Base-by-base conservation (phyloP, 2,888 invertebrate species). In the Lobophora halterata region DNA sequence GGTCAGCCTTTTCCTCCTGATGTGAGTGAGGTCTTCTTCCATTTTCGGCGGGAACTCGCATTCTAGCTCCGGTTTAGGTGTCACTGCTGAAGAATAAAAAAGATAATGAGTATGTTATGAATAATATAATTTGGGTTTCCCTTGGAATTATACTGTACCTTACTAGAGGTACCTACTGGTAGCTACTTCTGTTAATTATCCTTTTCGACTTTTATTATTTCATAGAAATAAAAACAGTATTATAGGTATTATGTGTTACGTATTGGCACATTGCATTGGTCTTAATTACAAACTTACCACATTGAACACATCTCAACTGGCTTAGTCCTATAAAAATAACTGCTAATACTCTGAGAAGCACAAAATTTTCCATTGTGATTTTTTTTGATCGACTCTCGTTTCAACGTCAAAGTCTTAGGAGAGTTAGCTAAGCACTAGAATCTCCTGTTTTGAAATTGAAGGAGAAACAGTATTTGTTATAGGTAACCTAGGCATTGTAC, bases 21-120 rank as follows among this genome's bases (percentile, higher is more conserved):
- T 28, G 18, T 80, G 81, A 1, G 83, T 81, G 1, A 85, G 50
- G 27, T 87, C 86, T 52, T 82, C 74, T 34, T 87, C 86, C 49
- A 58, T 59, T 58, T 72, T 81, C 1, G 87, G 87, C 0, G 87
- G 87, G 35, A 87, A 87, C 42, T 87, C 86, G 41, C 86, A 87
- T 70, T 87, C 86, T 38, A 82, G 40, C 1, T 80, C 80, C 0
- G 65, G 17, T 45, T 57, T 71, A 2, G 32, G 19, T 5, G 73
- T 71, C 6, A 72, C 60, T 9, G 55, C 52, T 49, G 54, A 25
- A 1, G 7, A 61, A 58, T 40, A 9, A 47, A 55, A 6, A 27
- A 18, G 8, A 5, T 3, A 18, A 18, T n/a, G 6, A n/a, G 18
- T 18, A 18, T 14, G 5, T 30, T 30, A 13, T 9, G 13, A 30